phyloP scores from a whole-genome alignment of 92 coral and sea anemone genomes.

The Epizoanthus stellaris region DNA sequence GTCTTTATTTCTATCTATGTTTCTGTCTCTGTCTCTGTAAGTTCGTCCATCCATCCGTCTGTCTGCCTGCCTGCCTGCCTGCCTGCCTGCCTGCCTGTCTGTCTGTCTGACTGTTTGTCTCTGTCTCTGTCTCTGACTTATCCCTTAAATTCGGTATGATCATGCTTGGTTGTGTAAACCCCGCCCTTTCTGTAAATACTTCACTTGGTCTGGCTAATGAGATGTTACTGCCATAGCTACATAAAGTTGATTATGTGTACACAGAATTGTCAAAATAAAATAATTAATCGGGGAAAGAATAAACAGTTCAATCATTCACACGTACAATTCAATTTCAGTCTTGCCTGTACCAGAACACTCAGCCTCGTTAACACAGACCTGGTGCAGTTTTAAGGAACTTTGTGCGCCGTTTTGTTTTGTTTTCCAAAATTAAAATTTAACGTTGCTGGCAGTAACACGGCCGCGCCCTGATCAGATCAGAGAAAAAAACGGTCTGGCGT shows the following conservation, averaged over 20 bases:
- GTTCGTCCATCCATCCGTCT: no score
- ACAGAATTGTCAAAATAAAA: neutral
- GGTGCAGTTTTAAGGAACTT: neutral
- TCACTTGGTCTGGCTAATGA: neutral
- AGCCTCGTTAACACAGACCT: neutral
- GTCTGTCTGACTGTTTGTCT: neutral
- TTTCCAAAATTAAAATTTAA: conserved; percentile 35
- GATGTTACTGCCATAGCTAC: neutral
- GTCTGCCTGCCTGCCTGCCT: neutral
- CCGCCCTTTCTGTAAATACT: conserved; percentile 14
- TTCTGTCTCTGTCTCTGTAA: neutral
- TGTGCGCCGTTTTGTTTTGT: neutral
- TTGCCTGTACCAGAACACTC: neutral
- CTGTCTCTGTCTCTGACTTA: neutral
- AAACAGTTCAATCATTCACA: no score
- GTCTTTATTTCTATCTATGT: no score
- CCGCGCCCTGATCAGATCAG: conserved; percentile 50
- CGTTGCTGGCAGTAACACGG: conserved; percentile 9
- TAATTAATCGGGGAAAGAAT: neutral
- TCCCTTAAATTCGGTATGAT: no score
- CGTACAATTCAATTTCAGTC: neutral
- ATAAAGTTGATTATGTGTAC: neutral
- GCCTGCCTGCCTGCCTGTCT: neutral
- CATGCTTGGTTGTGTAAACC: neutral
- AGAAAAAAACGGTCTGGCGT: conserved; percentile 40